Evolutionary conservation across 2,113 vertebrate genomes (phyloP), one percentile per base, ranked within the genome.

Genomic region (Etheostoma cragini): DNA sequence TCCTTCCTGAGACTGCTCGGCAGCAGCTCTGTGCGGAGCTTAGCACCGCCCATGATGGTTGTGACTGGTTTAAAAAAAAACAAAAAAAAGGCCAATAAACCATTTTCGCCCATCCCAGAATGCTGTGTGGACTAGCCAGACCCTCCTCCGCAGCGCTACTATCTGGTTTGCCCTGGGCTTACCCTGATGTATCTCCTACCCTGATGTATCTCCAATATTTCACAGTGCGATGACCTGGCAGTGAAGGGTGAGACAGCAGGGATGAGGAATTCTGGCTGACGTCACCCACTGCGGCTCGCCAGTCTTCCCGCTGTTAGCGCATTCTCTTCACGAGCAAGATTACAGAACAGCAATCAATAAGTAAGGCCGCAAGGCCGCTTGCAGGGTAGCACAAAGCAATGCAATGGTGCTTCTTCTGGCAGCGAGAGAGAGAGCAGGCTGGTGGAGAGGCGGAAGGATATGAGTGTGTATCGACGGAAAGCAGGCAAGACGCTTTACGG

Each of bases 301-400:
- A 12, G n/a, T 79, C 58, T 58, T 30, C 46, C 35, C 4, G 46
- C 54, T 67, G 53, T 78, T 71, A 56, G 17, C 12, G 4, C 67
- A 63, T 47, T 80, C 74, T 81, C 77, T 64, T 56, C 60, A 73
- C 1, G 0, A 58, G 22, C 49, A 14, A 52, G 50, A 85, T 90
- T 80, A 91, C 63, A 52, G 75, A 84, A 80, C 68, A 11, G 17
- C 21, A 6, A 87, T 93, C 89, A 90, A 93, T 89, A 91, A 90
- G 81, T 79, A 63, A 77, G n/a, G 72, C 49, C 12, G 21, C 33
- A 6, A 42, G 58, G 49, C 79, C 3, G 7, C 33, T 22, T 35
- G 73, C 21, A 15, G 54, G 19, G 46, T 47, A 58, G 73, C 50
- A 64, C 79, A 63, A 47, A 68, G 61, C 22, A 50, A 74, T 65